These are phyloP conservation scores for Limnephilus lunatus DNA, from an alignment of 2,888 invertebrate species.

Conservation along the genomic window DNA sequence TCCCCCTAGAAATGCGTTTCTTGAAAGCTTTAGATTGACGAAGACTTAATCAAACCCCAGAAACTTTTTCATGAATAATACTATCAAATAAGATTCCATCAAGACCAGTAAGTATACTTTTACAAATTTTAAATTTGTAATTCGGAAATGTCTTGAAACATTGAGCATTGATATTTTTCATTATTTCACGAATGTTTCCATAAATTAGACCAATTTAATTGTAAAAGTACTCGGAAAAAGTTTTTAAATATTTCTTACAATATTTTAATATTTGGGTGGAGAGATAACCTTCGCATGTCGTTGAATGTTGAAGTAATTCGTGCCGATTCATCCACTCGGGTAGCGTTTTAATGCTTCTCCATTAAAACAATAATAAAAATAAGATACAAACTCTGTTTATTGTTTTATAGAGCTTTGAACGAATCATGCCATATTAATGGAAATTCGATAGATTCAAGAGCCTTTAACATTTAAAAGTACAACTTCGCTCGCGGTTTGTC, in stretches of 20 bases:
- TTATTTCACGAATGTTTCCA: not conserved
- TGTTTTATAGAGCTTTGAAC: not conserved
- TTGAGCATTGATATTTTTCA: not conserved
- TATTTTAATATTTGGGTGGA: not conserved
- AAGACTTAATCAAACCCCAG: not conserved
- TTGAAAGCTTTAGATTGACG: not conserved
- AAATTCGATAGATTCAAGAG: not conserved
- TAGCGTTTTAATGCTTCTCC: not conserved
- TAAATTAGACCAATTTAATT: not conserved
- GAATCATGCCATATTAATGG: not conserved
- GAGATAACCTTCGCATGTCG: not conserved
- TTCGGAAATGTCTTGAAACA: not conserved
- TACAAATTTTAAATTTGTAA: not conserved
- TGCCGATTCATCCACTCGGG: not conserved
- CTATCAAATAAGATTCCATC: not conserved
- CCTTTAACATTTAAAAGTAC: too few relatives aligned
- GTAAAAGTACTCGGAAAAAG: not conserved
- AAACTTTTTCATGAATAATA: not conserved
- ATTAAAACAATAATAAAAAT: not conserved
- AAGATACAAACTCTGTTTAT: not conserved
- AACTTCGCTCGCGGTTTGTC: too few relatives aligned
- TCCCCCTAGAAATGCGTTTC: not conserved
- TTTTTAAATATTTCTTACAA: not conserved
- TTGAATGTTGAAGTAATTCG: not conserved
- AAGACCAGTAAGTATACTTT: not conserved